A percentile compares a stretch with the other conserved stretches of the same genome.
phyloP scores from a whole-genome alignment of 2,113 vertebrate species.

The Pithys albifrons region DNA sequence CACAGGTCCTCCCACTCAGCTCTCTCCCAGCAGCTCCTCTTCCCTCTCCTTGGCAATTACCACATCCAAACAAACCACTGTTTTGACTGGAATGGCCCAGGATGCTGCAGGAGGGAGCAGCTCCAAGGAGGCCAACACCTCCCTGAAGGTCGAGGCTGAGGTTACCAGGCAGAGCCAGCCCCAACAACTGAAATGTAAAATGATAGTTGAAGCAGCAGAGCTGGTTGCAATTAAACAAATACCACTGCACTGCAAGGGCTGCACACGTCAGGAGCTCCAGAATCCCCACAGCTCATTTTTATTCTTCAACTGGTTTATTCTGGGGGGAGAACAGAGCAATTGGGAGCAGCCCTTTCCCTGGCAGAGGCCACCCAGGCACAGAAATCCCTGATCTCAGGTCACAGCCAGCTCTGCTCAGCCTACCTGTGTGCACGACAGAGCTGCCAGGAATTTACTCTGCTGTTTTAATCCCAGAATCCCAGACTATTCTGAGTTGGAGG shows the following conservation, averaged over 20 bases:
- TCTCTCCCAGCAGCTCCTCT: slow-evolving; percentile 23
- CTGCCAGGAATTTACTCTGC: not conserved
- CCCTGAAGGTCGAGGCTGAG: slow-evolving; percentile 73
- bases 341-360: not conserved
- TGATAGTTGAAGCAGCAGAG: not conserved
- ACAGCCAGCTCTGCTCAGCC: no score
- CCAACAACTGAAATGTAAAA: not conserved
- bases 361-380: not conserved
- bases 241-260: not conserved
- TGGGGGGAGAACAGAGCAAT: rapidly evolving
- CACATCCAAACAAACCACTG: slow-evolving; percentile 57
- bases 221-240: not conserved
- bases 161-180: slow-evolving; percentile 48
- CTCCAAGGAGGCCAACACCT: slow-evolving; percentile 19
- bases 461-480: no score
- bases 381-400: not conserved
- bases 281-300: not conserved
- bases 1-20: slow-evolving; percentile 19
- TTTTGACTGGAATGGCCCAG: slow-evolving; percentile 60
- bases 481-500: no score
- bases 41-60: not conserved
- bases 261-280: rapidly evolving
- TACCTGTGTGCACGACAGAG: not conserved
- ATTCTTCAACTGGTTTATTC: not conserved
- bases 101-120: slow-evolving; percentile 35